Evolutionary conservation across 53 echinoderm and acorn worm genomes (phyloP).

Genomic region (Stichopus horrens): DNA sequence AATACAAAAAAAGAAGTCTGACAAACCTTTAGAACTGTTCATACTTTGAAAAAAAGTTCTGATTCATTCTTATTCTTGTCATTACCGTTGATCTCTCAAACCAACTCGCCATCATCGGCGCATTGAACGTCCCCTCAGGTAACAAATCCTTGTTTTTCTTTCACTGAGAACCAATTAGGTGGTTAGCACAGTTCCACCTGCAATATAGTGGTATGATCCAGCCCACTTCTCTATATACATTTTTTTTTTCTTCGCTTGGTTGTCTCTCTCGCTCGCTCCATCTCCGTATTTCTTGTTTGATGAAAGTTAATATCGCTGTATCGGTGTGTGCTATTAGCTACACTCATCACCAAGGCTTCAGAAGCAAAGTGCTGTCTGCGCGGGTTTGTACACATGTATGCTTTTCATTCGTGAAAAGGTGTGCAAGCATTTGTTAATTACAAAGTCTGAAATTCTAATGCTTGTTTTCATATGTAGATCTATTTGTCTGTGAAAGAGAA

Average conservation of each 20-base stretch:
- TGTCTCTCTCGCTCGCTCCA: background rate
- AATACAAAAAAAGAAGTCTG: background rate
- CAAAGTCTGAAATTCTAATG: too few species aligned
- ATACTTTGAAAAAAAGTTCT: background rate
- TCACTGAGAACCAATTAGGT: conserved; percentile 32
- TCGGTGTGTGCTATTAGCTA: conserved; percentile 3
- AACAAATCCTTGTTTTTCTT: conserved; percentile 5
- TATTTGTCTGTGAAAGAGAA: too few species aligned
- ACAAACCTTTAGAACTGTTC: background rate
- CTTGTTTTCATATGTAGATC: too few species aligned
- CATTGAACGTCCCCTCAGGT: background rate
- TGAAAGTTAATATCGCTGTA: background rate
- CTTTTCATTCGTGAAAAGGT: too few species aligned
- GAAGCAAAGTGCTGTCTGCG: too few species aligned
- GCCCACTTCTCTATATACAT: background rate
- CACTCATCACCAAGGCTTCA: too few species aligned
- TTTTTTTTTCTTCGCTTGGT: too few species aligned
- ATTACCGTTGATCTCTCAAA: background rate
- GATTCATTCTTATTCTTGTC: background rate
- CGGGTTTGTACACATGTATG: too few species aligned
- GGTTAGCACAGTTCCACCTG: conserved; percentile 12
- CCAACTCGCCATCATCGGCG: background rate
- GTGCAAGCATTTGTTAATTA: too few species aligned
- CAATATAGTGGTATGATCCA: conserved; percentile 7
- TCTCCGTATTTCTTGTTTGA: background rate